phyloP scores from a whole-genome alignment of 2,888 invertebrate species.

The Ashinkailepas kermadecensis region DNA sequence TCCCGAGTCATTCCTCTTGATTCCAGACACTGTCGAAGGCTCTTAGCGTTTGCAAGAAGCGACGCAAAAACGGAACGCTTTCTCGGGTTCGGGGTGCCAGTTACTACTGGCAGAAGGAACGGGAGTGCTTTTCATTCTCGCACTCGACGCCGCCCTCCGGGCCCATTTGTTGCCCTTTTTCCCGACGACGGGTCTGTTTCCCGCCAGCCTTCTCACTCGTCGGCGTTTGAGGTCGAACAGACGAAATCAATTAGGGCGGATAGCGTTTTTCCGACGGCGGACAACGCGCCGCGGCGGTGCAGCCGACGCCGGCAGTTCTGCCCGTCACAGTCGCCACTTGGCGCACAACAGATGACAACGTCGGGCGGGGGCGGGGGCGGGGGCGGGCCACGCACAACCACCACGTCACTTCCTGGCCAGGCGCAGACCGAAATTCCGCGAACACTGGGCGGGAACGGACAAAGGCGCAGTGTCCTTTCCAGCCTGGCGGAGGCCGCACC shows the following conservation, averaged over 20 bases:
- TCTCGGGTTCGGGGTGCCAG: background rate
- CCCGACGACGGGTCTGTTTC: background rate
- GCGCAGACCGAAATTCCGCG: background rate
- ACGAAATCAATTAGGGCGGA: conserved; percentile 11
- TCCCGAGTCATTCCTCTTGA: conserved; percentile 5
- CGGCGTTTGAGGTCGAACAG: background rate
- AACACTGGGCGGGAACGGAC: background rate
- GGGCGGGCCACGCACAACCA: no score
- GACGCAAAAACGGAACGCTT: background rate
- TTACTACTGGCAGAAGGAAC: background rate
- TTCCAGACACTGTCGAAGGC: background rate
- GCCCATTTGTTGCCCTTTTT: background rate
- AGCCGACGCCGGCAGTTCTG: background rate
- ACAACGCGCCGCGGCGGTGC: no score
- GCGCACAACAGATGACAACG: background rate
- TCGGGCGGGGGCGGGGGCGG: no score
- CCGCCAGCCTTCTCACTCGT: background rate
- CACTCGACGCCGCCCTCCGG: background rate
- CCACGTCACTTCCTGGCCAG: no score
- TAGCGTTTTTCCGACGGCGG: background rate
- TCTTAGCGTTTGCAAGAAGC: conserved; percentile 11
- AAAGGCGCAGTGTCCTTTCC: background rate
- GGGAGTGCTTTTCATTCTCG: background rate
- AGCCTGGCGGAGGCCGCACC: background rate
- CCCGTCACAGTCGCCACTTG: background rate